Evolutionary conservation across 2,888 invertebrate species (phyloP), one percentile per base, ranked within the genome.

Genomic region (Eristalis pertinax): DNA sequence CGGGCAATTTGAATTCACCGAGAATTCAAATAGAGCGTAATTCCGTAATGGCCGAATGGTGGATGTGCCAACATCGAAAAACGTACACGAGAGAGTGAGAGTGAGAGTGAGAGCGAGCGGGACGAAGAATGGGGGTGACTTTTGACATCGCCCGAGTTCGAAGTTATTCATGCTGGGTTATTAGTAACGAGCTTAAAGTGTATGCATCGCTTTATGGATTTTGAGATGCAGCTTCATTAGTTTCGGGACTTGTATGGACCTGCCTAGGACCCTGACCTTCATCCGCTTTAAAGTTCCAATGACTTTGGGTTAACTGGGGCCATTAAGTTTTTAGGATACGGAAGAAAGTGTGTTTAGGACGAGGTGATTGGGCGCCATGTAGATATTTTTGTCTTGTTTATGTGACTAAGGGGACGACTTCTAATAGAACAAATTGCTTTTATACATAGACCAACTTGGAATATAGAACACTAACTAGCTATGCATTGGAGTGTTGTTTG

Each of bases 1-100:
- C 76, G 83, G 87, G 87, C 83, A 84, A 87, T 87, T 87, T 84
- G 83, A 87, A 84, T 84, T 83, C 79, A 79, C 83, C 72, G 76
- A 84, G 76, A 87, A 87, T 83, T 84, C 83, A 87, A 83, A 87
- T 87, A 87, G 87, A 87, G 87, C 87, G 79, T 87, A 84, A 83
- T 87, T 87, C 87, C 87, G 87, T 87, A 83, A 87, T 84, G 79
- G 83, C 83, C 76, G 84, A 79, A 68, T 62, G 73, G 76, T 79
- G 87, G 84, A 87, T 76, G 79, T 87, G 87, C 87, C 87, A 87
- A 87, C 60, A 15, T 22, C 13, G 60, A 24, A 13, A 26, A 60
- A 13, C 26, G 60, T 26, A 10, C 26, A 13, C 13, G 19, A n/a
- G 19, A 1, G 32, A 32, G 32, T 5, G 32, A 8, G 32, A 32